Percentiles rank a stretch among this genome's conserved stretches.
Conservation (phyloP, 2,888 invertebrate genomes). For the Reticulitermes lucifugus region DNA sequence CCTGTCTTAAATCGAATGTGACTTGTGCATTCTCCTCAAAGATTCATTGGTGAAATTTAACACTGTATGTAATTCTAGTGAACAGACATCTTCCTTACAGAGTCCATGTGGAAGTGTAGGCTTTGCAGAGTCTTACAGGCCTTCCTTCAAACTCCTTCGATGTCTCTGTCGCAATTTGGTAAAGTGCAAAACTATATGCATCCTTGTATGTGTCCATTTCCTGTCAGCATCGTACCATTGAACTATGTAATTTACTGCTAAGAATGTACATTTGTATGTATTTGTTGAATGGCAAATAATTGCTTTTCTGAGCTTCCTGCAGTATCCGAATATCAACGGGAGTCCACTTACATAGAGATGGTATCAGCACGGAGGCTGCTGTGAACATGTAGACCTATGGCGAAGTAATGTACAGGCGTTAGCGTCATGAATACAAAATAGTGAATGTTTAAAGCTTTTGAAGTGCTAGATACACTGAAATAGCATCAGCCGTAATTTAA, state of each 20-base stretch:
- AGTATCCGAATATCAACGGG: neutral
- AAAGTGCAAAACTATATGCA: constrained; percentile 24
- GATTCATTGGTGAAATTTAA: constrained; percentile 15
- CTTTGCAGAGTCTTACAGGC: constrained; percentile 29
- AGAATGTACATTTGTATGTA: constrained; percentile 23
- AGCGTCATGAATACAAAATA: too few relatives aligned
- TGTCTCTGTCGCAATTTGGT: constrained; percentile 28
- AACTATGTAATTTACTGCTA: neutral
- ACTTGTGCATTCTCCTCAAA: constrained; percentile 11
- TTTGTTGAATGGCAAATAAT: constrained; percentile 17
- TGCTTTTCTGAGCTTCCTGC: constrained; percentile 28
- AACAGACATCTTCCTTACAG: constrained; percentile 32
- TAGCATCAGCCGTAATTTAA: too few relatives aligned
- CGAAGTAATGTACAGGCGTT: too few relatives aligned
- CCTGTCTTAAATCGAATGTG: neutral
- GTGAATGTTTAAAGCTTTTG: too few relatives aligned
- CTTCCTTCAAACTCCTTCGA: constrained; percentile 33
- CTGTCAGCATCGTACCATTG: constrained; percentile 1
- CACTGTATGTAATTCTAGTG: constrained; percentile 32
- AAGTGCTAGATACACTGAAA: too few relatives aligned
- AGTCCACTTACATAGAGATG: neutral
- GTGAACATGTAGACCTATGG: too few relatives aligned
- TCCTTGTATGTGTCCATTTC: constrained; percentile 27
- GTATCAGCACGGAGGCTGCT: neutral
- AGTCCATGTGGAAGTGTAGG: constrained; percentile 29